phyloP scores from a whole-genome alignment of 2,113 vertebrate genomes.

The Syrmaticus mikado region DNA sequence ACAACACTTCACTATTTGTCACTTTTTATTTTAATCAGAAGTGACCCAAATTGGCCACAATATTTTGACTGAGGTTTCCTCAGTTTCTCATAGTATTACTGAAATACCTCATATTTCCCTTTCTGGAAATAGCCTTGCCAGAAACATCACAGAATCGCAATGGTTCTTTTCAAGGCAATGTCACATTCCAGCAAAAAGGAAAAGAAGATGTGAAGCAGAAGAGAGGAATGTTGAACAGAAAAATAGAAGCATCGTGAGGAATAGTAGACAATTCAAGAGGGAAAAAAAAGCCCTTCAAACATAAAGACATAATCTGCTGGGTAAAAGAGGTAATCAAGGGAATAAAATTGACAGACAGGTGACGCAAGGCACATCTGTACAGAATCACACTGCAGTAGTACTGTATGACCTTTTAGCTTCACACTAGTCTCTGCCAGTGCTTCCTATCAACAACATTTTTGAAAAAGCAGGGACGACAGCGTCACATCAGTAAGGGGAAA shows the following conservation, averaged over 20 bases:
- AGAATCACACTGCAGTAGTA: background rate
- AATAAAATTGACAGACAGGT: conserved; percentile 37
- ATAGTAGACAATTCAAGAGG: background rate
- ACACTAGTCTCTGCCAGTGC: background rate
- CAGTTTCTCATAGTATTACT: background rate
- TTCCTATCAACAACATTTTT: background rate
- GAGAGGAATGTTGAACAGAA: background rate
- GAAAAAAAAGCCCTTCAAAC: background rate
- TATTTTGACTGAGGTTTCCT: background rate
- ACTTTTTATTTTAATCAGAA: conserved; percentile 13
- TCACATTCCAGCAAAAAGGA: conserved; percentile 11
- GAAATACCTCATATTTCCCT: background rate
- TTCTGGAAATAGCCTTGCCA: conserved; percentile 39
- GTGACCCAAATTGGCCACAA: conserved; percentile 7
- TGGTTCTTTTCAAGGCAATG: conserved; percentile 45
- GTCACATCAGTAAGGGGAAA: rapidly evolving
- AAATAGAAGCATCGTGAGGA: conserved; percentile 7
- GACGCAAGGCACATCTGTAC: conserved; percentile 11
- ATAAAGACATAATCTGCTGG: conserved; percentile 42
- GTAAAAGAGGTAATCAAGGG: conserved; percentile 46
- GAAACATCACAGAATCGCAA: conserved; percentile 8
- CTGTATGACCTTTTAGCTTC: background rate
- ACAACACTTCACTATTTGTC: background rate
- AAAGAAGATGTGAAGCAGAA: conserved; percentile 23
- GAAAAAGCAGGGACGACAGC: background rate